phyloP scores from a whole-genome alignment of 2,888 invertebrate species.

The Clistopyga incitator region DNA sequence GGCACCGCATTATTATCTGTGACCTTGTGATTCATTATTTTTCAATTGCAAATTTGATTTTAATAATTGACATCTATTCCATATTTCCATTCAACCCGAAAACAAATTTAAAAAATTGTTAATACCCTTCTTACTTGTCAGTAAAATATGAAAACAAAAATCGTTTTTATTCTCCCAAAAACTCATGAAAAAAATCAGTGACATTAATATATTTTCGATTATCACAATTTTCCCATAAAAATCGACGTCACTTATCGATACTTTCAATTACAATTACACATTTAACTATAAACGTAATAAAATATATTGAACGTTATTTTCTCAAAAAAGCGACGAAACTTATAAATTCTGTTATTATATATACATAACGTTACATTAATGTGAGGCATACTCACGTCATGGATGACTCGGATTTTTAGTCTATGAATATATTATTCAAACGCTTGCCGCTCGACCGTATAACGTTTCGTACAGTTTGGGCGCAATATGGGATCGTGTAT shows the following conservation, averaged over 20 bases:
- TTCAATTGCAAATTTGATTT: background rate
- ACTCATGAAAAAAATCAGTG: no score
- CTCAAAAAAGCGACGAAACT: no score
- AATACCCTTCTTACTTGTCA: background rate
- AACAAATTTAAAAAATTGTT: background rate
- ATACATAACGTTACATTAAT: background rate
- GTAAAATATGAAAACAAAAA: background rate
- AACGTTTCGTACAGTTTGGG: background rate
- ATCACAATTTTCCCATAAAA: no score
- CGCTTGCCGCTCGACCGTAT: background rate
- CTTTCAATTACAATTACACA: no score
- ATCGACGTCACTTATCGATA: no score
- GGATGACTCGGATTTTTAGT: background rate
- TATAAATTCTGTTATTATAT: no score
- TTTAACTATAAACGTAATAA: no score
- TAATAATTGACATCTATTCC: background rate
- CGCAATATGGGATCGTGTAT: conserved; percentile 41
- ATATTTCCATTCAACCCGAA: background rate
- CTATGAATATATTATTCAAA: background rate
- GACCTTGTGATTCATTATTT: background rate
- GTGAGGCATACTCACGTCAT: background rate
- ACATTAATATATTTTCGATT: background rate
- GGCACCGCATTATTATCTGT: background rate
- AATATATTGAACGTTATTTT: no score
- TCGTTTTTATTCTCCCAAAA: background rate